Evolutionary conservation across 2,113 vertebrate genomes (phyloP), one percentile per base, ranked within the genome.

Genomic region (Corythornis vintsioides): DNA sequence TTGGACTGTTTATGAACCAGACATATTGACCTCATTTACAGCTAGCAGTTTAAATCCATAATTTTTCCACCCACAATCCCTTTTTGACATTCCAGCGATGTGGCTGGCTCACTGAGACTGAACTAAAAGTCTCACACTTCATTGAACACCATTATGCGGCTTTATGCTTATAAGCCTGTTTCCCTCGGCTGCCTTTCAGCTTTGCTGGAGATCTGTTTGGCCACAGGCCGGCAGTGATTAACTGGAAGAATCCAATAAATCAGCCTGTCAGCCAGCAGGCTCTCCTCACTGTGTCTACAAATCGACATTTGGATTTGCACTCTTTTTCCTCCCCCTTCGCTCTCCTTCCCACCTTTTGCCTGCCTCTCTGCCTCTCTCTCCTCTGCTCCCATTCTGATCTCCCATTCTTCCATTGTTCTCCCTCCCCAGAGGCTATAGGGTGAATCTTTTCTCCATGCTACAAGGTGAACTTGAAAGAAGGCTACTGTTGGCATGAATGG

Each of bases 21-120:
- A 98, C 98, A 98, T 99, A 98, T 99, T 99, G 98, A 98, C 98
- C 98, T 98, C 98, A 98, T 99, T 98, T 99, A 98, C 98, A 98
- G 98, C 98, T 98, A 98, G 98, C 97, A 97, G 96, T 98, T 98
- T 98, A 98, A 98, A 98, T 98, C 98, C 98, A 98, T 98, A 98
- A 98, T 98, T 97, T 98, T 98, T 98, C 98, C 98, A 98, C 98
- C 97, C 98, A 98, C 98, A 98, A 98, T 98, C 98, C 98, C 98
- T 98, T 97, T 98, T 98, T 98, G 98, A 98, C 98, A 98, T 98
- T 98, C 98, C 95, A 85, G 98, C 97, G 85, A 98, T 98, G 98
- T 90, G 95, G 97, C 97, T 94, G 96, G 97, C 97, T 98, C 98
- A 98, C 97, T 98, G 98, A 98, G 98, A 98, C 98, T 98, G 98